Percentiles rank a stretch among this genome's conserved stretches.
phyloP scores from a whole-genome alignment of 2,113 vertebrate species.

The Mobula hypostoma region DNA sequence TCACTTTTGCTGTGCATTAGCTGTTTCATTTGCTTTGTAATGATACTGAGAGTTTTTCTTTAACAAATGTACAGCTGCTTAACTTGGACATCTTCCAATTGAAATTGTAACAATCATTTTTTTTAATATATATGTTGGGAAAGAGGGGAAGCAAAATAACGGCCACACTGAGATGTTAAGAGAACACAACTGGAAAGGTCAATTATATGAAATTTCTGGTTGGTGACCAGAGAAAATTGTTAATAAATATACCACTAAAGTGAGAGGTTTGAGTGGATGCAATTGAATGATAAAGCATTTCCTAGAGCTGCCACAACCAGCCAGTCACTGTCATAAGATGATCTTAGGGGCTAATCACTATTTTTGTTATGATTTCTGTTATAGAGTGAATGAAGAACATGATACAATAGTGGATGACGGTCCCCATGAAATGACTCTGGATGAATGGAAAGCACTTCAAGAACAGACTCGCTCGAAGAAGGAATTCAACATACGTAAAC shows the following conservation, averaged over 20 bases:
- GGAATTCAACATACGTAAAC: conserved; percentile 89
- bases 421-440: conserved; percentile 83
- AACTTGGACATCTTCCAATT: no score
- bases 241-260: background rate
- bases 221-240: background rate
- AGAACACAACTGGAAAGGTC: background rate
- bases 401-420: conserved; percentile 56
- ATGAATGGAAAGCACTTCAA: conserved; percentile 90
- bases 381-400: conserved; percentile 58
- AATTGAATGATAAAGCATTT: background rate
- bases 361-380: conserved; percentile 17
- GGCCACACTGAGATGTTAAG: background rate
- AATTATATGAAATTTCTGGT: background rate
- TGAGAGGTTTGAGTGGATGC: background rate
- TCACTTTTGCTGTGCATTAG: background rate
- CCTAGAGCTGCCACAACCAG: background rate
- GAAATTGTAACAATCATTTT: background rate
- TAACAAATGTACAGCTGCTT: background rate
- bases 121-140: background rate
- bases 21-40: background rate
- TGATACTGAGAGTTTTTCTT: background rate
- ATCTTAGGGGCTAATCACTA: background rate
- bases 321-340: background rate
- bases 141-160: background rate
- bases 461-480: conserved; percentile 72